Percentiles rank a stretch among this genome's conserved stretches.
phyloP scores from a whole-genome alignment of 2,888 invertebrate genomes.

The Himalopsyche tibetana region DNA sequence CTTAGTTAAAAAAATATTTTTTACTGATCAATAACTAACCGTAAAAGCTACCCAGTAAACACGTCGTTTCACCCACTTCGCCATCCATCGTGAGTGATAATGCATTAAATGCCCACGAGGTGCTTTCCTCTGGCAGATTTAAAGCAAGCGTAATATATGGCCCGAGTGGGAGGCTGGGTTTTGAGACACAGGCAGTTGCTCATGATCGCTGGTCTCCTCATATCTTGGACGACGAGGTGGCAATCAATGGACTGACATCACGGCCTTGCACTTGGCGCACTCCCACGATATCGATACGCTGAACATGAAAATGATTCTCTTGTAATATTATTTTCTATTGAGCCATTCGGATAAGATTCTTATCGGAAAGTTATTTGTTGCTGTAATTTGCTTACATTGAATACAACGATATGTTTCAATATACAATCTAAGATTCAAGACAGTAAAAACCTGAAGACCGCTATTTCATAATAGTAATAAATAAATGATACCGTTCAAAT shows the following conservation, averaged over 20 bases:
- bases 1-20: background rate
- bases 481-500: no score
- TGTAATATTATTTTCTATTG: slow-evolving; percentile 14
- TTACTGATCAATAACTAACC: slow-evolving; percentile 31
- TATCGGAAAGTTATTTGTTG: background rate
- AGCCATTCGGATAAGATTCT: background rate
- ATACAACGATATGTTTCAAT: no score
- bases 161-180: slow-evolving; percentile 14
- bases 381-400: no score
- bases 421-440: no score
- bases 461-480: no score
- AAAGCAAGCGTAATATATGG: slow-evolving; percentile 31
- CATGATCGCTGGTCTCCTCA: slow-evolving; percentile 25
- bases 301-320: slow-evolving; percentile 18
- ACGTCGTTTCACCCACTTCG: slow-evolving; percentile 51
- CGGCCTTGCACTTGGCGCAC: slow-evolving; percentile 27
- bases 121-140: slow-evolving; percentile 45
- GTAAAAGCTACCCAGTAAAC: slow-evolving; percentile 46
- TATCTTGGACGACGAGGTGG: slow-evolving; percentile 42
- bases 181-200: slow-evolving; percentile 36
- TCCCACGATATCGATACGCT: slow-evolving; percentile 10
- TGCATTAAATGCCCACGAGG: slow-evolving; percentile 38
- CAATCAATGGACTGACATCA: slow-evolving; percentile 7
- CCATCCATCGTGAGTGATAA: slow-evolving; percentile 43
- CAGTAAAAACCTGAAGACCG: no score